Percentiles rank a stretch among this genome's conserved stretches.
Conservation (phyloP, 1,140 invertebrate species). For the Drosophila oshimai region DNA sequence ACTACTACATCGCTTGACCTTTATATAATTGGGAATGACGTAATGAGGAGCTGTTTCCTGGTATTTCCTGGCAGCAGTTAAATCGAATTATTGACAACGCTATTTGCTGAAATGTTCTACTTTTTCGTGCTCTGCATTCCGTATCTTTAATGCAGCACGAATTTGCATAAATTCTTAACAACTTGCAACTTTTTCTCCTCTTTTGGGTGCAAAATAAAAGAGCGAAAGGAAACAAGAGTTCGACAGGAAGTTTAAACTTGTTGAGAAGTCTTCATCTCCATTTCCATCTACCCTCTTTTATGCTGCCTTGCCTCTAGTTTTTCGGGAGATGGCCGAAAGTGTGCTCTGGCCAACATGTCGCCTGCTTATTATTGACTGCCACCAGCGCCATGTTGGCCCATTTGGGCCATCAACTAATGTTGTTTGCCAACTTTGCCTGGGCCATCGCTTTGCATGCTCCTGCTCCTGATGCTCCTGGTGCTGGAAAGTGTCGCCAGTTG, state of each 20-base stretch:
- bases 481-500: slow-evolving; percentile 49
- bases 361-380: slow-evolving; percentile 80
- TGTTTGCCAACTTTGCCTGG: slow-evolving; percentile 72
- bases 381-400: slow-evolving; percentile 74
- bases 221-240: slow-evolving; percentile 2
- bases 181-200: slow-evolving; percentile 24
- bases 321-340: slow-evolving; percentile 48
- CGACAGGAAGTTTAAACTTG: slow-evolving; percentile 65
- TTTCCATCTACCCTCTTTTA: not conserved
- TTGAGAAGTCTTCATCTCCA: slow-evolving; percentile 52
- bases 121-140: not conserved
- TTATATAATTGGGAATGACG: slow-evolving; percentile 35
- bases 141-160: slow-evolving; percentile 57
- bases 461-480: too few species aligned
- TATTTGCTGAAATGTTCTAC: not conserved
- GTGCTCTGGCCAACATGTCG: slow-evolving; percentile 74
- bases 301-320: not conserved
- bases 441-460: slow-evolving; percentile 47
- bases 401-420: slow-evolving; percentile 80
- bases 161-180: slow-evolving; percentile 61
- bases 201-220: not conserved
- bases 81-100: slow-evolving; percentile 21
- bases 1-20: slow-evolving; percentile 15
- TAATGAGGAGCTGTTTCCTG: not conserved
- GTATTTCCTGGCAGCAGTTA: not conserved